Evolutionary conservation across 2,113 vertebrate species (phyloP), one percentile per base, ranked within the genome.

Genomic region (Syngnathus scovelli): DNA sequence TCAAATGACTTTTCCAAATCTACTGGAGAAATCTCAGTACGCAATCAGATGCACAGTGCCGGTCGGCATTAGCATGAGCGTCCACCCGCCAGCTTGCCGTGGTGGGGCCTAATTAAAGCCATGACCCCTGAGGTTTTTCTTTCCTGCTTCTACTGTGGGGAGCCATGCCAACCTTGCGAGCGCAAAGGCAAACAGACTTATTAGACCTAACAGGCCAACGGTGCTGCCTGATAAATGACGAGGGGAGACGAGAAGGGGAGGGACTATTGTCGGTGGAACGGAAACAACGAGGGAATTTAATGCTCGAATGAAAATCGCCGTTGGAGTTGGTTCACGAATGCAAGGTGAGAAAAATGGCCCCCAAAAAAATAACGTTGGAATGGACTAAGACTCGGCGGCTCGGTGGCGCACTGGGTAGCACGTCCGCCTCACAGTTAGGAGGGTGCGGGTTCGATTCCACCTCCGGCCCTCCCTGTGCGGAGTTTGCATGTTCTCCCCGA

Each of bases 21-120:
- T 74, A 71, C 12, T 27, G 55, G 72, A 76, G 56, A 51, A 64
- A 67, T 43, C 73, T 80, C 68, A 69, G 61, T 41, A 84, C 43
- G 71, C 79, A 86, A 86, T 85, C 82, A 82, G 66, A 77, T 37
- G 55, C 21, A 59, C 58, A 77, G 75, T 78, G 44, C 69, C 74
- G 27, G 27, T 33, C 27, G 67, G 74, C 66, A 27, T 18, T 23
- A 72, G 69, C 13, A 58, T 41, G 70, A 75, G 78, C 77, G 74
- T 36, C 54, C 12, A 36, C 55, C 27, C 27, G 72, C 74, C 69
- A 71, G 75, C 81, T 75, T 65, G 60, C 68, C 68, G 23, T 69
- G 10, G 73, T 55, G 73, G 79, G 74, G 76, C 80, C 83, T 89
- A 86, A 89, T 88, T 85, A 89, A 83, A 79, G 78, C 78, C 43